phyloP scores from a whole-genome alignment of 2,797 vertebrate species.

The Paramormyrops hopkinsi region DNA sequence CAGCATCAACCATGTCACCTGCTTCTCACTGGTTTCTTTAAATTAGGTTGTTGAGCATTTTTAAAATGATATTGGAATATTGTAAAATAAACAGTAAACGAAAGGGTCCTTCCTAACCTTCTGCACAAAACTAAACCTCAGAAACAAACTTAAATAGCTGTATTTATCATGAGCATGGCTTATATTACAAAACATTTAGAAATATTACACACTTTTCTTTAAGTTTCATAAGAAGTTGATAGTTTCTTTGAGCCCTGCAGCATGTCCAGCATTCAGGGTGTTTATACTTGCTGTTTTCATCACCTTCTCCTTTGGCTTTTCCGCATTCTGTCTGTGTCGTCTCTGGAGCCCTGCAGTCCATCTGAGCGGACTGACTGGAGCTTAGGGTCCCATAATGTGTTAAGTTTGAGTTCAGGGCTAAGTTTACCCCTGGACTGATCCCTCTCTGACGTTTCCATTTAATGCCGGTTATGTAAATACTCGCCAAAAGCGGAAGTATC shows the following conservation, averaged over 20 bases:
- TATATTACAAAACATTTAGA: not conserved
- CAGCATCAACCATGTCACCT: not conserved
- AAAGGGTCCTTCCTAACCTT: not conserved
- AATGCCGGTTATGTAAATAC: slow-evolving; percentile 44
- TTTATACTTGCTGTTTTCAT: slow-evolving; percentile 32
- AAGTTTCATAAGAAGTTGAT: not conserved
- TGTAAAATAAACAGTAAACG: not conserved
- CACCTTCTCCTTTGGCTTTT: slow-evolving; percentile 7
- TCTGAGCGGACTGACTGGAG: slow-evolving; percentile 38
- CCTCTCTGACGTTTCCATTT: slow-evolving; percentile 41
- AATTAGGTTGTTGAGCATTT: not conserved
- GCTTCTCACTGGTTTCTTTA: not conserved
- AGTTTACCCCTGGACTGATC: slow-evolving; percentile 34
- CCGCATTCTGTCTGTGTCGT: not conserved
- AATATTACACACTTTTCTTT: not conserved
- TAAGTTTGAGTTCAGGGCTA: slow-evolving; percentile 33
- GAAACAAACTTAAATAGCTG: not conserved
- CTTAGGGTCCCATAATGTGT: slow-evolving; percentile 53
- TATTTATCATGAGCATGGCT: not conserved
- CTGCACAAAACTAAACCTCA: not conserved
- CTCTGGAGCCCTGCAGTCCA: not conserved
- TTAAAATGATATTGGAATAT: not conserved
- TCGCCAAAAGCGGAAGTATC: slow-evolving; percentile 53
- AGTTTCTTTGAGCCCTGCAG: not conserved
- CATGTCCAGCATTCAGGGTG: not conserved